A percentile compares a stretch with the other conserved stretches of the same genome.
phyloP scores from a whole-genome alignment of 2,797 vertebrate species.

The Chloroceryle amazona region DNA sequence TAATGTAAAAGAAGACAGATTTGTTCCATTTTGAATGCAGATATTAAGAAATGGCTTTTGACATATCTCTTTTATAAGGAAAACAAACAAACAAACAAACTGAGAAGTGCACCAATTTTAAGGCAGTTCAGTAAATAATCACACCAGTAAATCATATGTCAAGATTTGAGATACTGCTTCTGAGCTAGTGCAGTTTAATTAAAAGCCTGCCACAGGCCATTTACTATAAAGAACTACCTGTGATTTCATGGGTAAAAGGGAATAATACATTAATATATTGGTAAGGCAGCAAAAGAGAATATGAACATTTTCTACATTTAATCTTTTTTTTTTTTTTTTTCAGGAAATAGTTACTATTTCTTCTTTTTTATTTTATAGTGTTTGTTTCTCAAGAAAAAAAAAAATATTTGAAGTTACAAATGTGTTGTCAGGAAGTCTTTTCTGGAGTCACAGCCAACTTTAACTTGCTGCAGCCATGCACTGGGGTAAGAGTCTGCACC shows the following conservation, averaged over 20 bases:
- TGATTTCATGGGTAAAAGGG: neutral
- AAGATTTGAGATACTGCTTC: neutral
- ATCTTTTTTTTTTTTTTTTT: neutral
- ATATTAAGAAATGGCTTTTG: neutral
- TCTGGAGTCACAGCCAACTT: neutral
- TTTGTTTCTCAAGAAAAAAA: neutral
- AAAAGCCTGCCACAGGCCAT: conserved; percentile 1
- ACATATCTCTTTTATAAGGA: neutral
- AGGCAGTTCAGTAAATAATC: neutral
- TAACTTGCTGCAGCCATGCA: neutral
- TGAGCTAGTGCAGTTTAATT: neutral
- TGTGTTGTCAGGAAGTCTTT: neutral
- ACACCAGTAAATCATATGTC: neutral
- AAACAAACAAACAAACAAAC: neutral
- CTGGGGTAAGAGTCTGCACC: neutral
- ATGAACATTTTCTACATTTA: neutral
- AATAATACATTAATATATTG: neutral
- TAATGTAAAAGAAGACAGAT: neutral
- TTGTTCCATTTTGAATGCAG: neutral
- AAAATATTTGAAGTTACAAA: neutral
- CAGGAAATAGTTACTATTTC: neutral
- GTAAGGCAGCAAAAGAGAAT: neutral
- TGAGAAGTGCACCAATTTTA: neutral
- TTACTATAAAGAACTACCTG: conserved; percentile 12
- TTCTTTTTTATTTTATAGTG: neutral